Conservation (phyloP, 2,888 invertebrate species). For the Macrophya alboannulata region DNA sequence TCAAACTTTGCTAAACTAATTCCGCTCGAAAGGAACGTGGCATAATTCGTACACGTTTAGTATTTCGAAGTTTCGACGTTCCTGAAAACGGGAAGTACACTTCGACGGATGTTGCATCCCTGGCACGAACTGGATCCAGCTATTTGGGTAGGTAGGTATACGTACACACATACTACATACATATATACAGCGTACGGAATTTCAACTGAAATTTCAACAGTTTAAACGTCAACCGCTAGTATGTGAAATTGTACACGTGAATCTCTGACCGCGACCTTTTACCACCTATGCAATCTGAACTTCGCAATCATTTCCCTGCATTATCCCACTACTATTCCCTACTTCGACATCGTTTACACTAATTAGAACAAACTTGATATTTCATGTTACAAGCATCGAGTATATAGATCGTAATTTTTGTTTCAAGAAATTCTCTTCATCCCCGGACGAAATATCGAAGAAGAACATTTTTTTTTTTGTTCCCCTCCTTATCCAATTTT, state of each 20-base stretch:
- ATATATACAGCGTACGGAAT: not conserved
- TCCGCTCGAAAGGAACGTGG: conserved; percentile 40
- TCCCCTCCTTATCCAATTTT: not conserved
- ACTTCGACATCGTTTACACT: not conserved
- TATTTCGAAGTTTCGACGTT: conserved; percentile 49
- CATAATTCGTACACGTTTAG: conserved; percentile 49
- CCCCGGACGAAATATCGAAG: not conserved
- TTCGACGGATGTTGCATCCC: conserved; percentile 27
- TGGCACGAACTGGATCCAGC: not conserved
- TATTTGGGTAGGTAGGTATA: not conserved
- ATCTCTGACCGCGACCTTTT: not conserved
- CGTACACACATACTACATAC: not conserved
- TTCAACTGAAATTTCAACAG: conserved; percentile 14
- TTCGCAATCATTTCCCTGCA: not conserved
- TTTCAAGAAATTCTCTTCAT: not conserved
- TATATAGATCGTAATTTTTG: not conserved
- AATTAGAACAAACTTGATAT: not conserved
- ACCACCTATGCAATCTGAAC: not conserved
- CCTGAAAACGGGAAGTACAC: conserved; percentile 48
- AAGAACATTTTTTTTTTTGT: too few relatives aligned
- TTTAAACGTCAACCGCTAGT: not conserved
- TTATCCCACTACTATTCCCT: not conserved
- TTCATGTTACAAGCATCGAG: not conserved
- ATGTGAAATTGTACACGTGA: conserved; percentile 13
- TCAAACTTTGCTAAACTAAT: conserved; percentile 49